Evolutionary conservation across 2,797 vertebrate species (phyloP).

Genomic region (Botia almorhae): DNA sequence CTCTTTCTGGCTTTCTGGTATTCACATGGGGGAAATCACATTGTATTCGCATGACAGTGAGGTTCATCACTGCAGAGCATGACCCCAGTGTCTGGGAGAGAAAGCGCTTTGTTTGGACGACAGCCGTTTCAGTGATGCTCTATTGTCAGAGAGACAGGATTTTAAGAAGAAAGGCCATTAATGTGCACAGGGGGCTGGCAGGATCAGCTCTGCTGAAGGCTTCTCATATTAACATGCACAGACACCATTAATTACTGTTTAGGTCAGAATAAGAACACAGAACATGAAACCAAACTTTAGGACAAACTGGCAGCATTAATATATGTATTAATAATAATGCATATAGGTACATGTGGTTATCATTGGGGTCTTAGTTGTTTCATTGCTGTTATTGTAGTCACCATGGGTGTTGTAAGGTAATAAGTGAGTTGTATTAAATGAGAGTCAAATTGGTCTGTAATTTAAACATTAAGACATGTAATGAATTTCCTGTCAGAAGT

Average conservation of each 20-base stretch:
- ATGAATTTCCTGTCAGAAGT: slow-evolving; percentile 45
- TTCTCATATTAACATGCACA: slow-evolving; percentile 40
- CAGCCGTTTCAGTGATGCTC: slow-evolving; percentile 48
- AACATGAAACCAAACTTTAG: slow-evolving; percentile 14
- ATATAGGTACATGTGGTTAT: background rate
- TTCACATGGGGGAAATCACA: slow-evolving; percentile 50
- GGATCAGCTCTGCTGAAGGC: slow-evolving; percentile 39
- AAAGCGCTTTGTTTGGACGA: slow-evolving; percentile 49
- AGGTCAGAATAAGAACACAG: slow-evolving; percentile 10
- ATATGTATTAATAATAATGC: no score
- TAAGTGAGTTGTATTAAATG: slow-evolving; percentile 16
- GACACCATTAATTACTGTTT: slow-evolving; percentile 43
- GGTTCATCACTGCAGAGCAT: slow-evolving; percentile 51
- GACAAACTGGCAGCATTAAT: background rate
- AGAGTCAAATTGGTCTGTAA: slow-evolving; percentile 29
- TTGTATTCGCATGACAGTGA: slow-evolving; percentile 49
- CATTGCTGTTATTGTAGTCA: no score
- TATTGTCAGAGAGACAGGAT: slow-evolving; percentile 48
- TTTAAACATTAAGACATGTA: slow-evolving; percentile 42
- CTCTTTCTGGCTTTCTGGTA: slow-evolving; percentile 39
- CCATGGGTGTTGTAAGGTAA: background rate
- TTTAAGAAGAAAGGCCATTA: slow-evolving; percentile 53
- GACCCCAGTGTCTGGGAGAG: slow-evolving; percentile 44
- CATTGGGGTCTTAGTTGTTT: no score
- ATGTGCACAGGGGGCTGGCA: slow-evolving; percentile 40